Evolutionary conservation across 1,140 invertebrate species (phyloP), one percentile per base, ranked within the genome.

Genomic region (Calephelis virginiensis): DNA sequence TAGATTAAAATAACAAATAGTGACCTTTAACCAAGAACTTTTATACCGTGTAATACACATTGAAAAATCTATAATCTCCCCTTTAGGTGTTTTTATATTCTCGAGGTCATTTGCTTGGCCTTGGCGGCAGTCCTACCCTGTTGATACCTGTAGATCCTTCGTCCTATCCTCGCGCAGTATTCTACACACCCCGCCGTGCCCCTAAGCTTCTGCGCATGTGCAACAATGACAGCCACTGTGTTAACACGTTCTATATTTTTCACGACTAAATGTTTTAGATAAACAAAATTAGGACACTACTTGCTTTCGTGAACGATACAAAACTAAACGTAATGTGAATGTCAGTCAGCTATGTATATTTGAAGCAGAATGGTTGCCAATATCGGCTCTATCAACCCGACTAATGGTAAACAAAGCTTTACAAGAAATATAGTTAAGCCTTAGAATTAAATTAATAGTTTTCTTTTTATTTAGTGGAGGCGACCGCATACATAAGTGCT

Each of bases 401-500:
- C 78, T 63, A 90, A 89, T 89, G 88, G 88, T 90, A 87, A 85
- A 81, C 74, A 81, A 69, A 67, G 63, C 74, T 63, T 43, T 14
- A 64, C 46, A 68, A 68, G 64, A 75, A 64, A 45, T 53, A 49
- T 70, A 70, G 69, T 71, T 53, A n/a, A 48, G 49, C 56, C 69
- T 61, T 14, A n/a, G 68, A 60, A 46, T 66, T 11, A 59, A 50
- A 60, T 60, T 64, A 14, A 47, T 38, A 43, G 47, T 73, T 62
- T 67, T 71, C 59, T 76, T 53, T 76, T 80, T 67, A 63, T 75
- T 8, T 71, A 91, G 91, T 89, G 74, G 91, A 92, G 77, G 85
- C 90, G 68, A 92, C 87, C 14, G 85, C 89, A 67, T 92, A 92
- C 64, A 85, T 92, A 72, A 90, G 89, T 70, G 87, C 88, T 37